Evolutionary conservation across 2,113 vertebrate genomes (phyloP).

Genomic region (Tetrax tetrax): DNA sequence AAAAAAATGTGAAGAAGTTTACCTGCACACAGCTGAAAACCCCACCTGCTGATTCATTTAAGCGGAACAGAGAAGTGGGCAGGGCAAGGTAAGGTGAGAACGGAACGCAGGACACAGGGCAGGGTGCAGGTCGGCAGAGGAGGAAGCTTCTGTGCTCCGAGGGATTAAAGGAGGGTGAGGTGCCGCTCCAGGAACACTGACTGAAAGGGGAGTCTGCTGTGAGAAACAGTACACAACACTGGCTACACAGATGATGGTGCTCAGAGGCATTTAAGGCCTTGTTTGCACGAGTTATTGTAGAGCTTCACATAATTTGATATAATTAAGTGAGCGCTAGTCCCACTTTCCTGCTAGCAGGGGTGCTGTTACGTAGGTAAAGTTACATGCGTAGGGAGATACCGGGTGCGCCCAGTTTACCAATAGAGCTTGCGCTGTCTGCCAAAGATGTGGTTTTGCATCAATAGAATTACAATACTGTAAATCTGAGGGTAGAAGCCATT

Average conservation of each 20-base stretch:
- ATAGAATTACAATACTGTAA: neutral
- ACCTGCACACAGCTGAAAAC: neutral
- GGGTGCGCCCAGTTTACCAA: neutral
- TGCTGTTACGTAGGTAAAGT: neutral
- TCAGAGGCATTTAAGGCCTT: neutral
- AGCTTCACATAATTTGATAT: neutral
- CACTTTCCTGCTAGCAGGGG: neutral
- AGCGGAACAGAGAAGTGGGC: neutral
- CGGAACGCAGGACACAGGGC: neutral
- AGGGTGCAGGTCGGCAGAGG: neutral
- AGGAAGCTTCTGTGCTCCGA: neutral
- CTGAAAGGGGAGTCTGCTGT: neutral
- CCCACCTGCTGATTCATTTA: neutral
- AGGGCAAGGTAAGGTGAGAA: too few species aligned
- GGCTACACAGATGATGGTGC: neutral
- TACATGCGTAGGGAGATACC: rapidly evolving
- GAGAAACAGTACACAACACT: rapidly evolving
- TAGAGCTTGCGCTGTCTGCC: neutral
- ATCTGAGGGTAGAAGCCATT: neutral
- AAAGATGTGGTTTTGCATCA: neutral
- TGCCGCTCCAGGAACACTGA: neutral
- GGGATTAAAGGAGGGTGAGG: neutral
- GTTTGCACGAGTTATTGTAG: neutral
- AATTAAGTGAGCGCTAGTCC: neutral
- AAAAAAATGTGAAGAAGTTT: neutral